Percentiles rank a stretch among this genome's conserved stretches.
Evolutionary conservation across 2,888 invertebrate species (phyloP).

Genomic region (Cistogaster globosa): DNA sequence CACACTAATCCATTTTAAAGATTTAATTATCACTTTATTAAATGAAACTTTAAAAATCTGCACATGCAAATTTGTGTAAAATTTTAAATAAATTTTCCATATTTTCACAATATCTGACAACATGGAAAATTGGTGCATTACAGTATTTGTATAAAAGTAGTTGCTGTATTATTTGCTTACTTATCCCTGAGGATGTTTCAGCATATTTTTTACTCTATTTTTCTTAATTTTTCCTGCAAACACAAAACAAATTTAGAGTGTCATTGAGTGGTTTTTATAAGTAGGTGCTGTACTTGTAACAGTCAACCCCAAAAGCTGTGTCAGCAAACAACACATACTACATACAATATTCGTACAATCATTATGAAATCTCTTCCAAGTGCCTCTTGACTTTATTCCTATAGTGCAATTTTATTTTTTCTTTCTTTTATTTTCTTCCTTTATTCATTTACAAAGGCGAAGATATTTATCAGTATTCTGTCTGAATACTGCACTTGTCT

Average conservation of each 20-base stretch:
- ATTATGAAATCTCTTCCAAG: constrained; percentile 60
- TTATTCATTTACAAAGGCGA: constrained; percentile 14
- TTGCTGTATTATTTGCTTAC: constrained; percentile 36
- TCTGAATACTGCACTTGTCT: constrained; percentile 56
- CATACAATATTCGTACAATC: constrained; percentile 17
- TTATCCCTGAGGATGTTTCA: constrained; percentile 34
- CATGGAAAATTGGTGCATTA: constrained; percentile 31
- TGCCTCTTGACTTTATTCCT: constrained; percentile 52
- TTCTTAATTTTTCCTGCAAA: constrained; percentile 38
- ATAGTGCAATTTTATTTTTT: constrained; percentile 13
- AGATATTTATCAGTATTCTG: constrained; percentile 56
- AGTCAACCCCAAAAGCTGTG: constrained; percentile 46
- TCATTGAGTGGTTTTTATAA: constrained; percentile 62
- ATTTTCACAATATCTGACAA: not conserved
- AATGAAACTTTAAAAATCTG: constrained; percentile 4
- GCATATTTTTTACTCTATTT: not conserved
- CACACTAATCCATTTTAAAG: constrained; percentile 40
- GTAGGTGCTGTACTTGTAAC: constrained; percentile 63
- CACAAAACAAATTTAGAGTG: constrained; percentile 60
- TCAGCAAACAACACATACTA: constrained; percentile 25
- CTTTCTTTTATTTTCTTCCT: constrained; percentile 2
- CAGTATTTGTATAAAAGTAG: constrained; percentile 12
- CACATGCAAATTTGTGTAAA: not conserved
- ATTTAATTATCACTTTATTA: constrained; percentile 26
- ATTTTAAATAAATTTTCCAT: not conserved